Conservation (phyloP, 1,140 invertebrate species). For the Drosophila pandora region DNA sequence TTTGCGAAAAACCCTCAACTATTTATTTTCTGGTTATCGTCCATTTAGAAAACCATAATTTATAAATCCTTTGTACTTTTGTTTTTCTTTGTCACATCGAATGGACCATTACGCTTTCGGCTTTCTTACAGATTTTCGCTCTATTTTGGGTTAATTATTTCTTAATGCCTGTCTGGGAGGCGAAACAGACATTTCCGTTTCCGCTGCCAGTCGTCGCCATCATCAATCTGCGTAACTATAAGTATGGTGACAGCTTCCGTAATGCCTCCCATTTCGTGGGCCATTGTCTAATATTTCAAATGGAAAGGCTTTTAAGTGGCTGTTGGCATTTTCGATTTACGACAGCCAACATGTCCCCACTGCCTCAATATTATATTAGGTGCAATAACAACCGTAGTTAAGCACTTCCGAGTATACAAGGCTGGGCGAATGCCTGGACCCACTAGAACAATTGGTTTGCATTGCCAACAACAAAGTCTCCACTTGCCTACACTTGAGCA, state of each 20-base stretch:
- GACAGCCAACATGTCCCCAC: conserved; percentile 40
- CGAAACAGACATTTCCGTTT: conserved; percentile 65
- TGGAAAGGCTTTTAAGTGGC: conserved; percentile 52
- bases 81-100: conserved; percentile 51
- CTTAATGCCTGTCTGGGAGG: conserved; percentile 54
- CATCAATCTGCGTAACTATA: conserved; percentile 70
- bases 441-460: conserved; percentile 46
- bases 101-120: conserved; percentile 73
- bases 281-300: conserved; percentile 39
- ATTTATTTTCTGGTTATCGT: background rate
- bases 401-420: conserved; percentile 54
- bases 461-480: conserved; percentile 36
- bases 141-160: conserved; percentile 70
- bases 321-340: conserved; percentile 59
- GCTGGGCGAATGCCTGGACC: conserved; percentile 4
- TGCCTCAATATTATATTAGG: conserved; percentile 51
- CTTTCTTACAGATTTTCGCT: conserved; percentile 42
- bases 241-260: conserved; percentile 1
- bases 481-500: conserved; percentile 61
- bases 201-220: conserved; percentile 59
- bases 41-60: conserved; percentile 15
- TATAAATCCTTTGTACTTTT: conserved; percentile 20
- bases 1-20: background rate
- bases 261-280: background rate
- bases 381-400: conserved; percentile 58